phyloP scores from a whole-genome alignment of 2,797 vertebrate species.

The Delichon dasypus region DNA sequence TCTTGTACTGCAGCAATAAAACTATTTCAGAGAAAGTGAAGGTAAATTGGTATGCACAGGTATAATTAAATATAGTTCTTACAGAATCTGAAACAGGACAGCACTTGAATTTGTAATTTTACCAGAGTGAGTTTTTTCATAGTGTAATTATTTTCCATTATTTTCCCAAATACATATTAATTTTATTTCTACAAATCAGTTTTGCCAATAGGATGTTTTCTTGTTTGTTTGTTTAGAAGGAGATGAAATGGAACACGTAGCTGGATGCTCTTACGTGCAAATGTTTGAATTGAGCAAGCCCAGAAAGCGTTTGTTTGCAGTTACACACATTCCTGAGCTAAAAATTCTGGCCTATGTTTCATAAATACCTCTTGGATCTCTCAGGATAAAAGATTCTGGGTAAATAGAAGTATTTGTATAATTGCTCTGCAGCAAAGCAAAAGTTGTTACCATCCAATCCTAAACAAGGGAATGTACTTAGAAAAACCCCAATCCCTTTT shows the following conservation, averaged over 20 bases:
- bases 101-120: neutral
- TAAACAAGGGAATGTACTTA: neutral
- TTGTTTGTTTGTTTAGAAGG: slow-evolving; percentile 13
- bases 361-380: slow-evolving; percentile 30
- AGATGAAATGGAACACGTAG: neutral
- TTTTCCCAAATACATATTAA: neutral
- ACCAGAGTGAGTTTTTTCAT: neutral
- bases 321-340: neutral
- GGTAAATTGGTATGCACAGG: neutral
- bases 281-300: neutral
- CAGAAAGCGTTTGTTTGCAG: slow-evolving; percentile 8
- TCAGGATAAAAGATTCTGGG: slow-evolving; percentile 16
- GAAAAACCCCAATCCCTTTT: neutral
- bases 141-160: neutral
- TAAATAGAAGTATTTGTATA: slow-evolving; percentile 23
- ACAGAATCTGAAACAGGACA: neutral
- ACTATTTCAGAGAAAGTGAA: neutral
- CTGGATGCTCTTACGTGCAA: neutral
- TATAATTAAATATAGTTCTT: slow-evolving; percentile 3
- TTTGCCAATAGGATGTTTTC: neutral
- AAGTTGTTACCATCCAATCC: neutral
- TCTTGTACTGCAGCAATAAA: neutral
- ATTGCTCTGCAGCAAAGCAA: neutral
- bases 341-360: neutral
- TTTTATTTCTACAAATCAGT: neutral